These are phyloP conservation scores for Catostomus latipinnis DNA, from an alignment of 2,797 vertebrate species.

Conservation along the genomic window DNA sequence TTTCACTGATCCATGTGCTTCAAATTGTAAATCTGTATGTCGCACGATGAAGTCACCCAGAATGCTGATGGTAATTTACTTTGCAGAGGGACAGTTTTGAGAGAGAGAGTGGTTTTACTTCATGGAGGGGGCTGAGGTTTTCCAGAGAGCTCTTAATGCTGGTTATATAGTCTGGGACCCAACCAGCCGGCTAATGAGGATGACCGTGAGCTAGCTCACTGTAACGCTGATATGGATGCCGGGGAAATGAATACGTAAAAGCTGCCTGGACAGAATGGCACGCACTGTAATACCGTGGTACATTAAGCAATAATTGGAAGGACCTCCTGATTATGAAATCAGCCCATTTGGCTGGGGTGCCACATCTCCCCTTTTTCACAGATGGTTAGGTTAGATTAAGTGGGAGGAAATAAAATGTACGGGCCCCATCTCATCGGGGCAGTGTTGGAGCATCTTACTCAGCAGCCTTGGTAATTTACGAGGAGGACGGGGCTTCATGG, in stretches of 20 bases:
- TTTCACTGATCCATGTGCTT: constrained; percentile 28
- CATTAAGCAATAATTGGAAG: constrained; percentile 69
- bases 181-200: constrained; percentile 63
- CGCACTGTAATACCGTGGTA: constrained; percentile 52
- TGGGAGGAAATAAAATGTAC: constrained; percentile 37
- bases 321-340: constrained; percentile 58
- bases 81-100: constrained; percentile 13
- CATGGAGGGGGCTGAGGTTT: constrained; percentile 31
- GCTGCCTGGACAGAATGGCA: constrained; percentile 46
- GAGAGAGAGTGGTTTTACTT: constrained; percentile 16
- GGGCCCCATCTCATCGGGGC: constrained; percentile 23
- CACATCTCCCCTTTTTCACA: constrained; percentile 54
- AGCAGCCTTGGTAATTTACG: constrained; percentile 39
- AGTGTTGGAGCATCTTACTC: constrained; percentile 44
- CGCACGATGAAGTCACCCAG: constrained; percentile 24
- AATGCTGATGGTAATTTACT: constrained; percentile 17
- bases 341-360: constrained; percentile 48
- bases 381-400: constrained; percentile 61
- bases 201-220: constrained; percentile 47
- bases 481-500: constrained; percentile 13
- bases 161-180: constrained; percentile 48
- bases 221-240: constrained; percentile 50
- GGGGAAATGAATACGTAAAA: constrained; percentile 24
- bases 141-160: constrained; percentile 33
- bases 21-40: constrained; percentile 36